These are phyloP conservation scores for Pangasius larnaudii DNA, from an alignment of 2,797 vertebrate genomes.

Conservation along the genomic window DNA sequence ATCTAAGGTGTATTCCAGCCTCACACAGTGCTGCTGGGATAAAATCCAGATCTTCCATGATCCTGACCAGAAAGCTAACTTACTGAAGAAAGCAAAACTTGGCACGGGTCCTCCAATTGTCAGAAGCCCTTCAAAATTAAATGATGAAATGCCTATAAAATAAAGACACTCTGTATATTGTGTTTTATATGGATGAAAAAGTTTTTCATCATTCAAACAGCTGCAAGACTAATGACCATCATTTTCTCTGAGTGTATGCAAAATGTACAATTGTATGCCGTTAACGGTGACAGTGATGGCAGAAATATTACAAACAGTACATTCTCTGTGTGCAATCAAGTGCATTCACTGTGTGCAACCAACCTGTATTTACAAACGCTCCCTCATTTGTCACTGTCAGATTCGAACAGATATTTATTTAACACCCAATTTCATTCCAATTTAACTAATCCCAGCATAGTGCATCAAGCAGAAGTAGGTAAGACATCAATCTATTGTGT, in stretches of 20 bases:
- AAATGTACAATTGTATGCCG: conserved; percentile 42
- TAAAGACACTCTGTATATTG: not conserved
- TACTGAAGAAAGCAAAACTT: not conserved
- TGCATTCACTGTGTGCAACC: conserved; percentile 48
- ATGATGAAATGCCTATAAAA: not conserved
- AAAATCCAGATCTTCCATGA: not conserved
- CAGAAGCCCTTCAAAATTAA: not conserved
- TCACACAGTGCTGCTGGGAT: not conserved
- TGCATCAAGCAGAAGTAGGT: conserved; percentile 69
- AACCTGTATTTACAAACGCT: conserved; percentile 61
- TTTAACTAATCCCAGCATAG: conserved; percentile 74
- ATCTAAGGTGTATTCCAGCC: not conserved
- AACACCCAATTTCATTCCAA: conserved; percentile 81
- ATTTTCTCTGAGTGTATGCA: conserved; percentile 37
- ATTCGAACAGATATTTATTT: conserved; percentile 76
- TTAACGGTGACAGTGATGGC: conserved; percentile 31
- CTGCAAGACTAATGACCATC: conserved; percentile 42
- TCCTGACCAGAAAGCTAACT: not conserved
- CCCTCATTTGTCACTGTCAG: conserved; percentile 76
- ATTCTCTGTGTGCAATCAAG: conserved; percentile 49
- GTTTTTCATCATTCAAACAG: conserved; percentile 1
- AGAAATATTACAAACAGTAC: conserved; percentile 47
- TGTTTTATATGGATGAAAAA: not conserved
- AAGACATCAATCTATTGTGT: conserved; percentile 61
- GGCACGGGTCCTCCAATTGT: not conserved